Evolutionary conservation across 2,888 invertebrate species (phyloP).

Genomic region (Tenthredo amoena): DNA sequence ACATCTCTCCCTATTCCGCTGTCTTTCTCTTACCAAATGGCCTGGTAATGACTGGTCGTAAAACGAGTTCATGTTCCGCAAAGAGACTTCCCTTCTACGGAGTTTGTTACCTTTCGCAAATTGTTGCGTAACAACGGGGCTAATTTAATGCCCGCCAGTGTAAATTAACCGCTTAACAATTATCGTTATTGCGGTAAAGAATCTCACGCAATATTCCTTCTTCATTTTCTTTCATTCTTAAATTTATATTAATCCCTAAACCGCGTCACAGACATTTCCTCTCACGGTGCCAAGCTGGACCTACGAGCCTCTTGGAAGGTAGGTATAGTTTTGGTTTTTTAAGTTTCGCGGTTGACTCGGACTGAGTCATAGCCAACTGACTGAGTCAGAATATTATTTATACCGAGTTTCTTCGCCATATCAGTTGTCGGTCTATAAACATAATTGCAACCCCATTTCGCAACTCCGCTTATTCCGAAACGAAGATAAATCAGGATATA

Average conservation of each 20-base stretch:
- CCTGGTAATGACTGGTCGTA: constrained; percentile 36
- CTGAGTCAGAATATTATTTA: constrained; percentile 71
- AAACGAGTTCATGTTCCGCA: constrained; percentile 31
- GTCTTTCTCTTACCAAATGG: constrained; percentile 11
- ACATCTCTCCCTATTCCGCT: not conserved
- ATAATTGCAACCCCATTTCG: constrained; percentile 7
- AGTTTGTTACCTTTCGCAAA: constrained; percentile 39
- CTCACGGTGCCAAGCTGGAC: not conserved
- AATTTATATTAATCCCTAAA: not conserved
- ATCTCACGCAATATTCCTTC: not conserved
- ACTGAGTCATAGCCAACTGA: constrained; percentile 59
- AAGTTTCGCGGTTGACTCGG: constrained; percentile 68
- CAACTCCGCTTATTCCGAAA: too few species aligned
- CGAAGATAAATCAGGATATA: not conserved
- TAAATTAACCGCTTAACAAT: constrained; percentile 18
- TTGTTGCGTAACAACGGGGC: constrained; percentile 40
- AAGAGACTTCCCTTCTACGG: constrained; percentile 23
- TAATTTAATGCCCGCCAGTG: constrained; percentile 18
- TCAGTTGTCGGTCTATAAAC: not conserved
- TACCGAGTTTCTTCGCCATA: constrained; percentile 57
- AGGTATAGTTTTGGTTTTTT: constrained; percentile 20
- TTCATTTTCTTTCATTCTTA: not conserved
- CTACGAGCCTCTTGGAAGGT: not conserved
- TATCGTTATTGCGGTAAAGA: not conserved
- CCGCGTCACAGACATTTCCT: not conserved